Percentiles rank a stretch among this genome's conserved stretches.
These are phyloP conservation scores for Sula dactylatra DNA, from an alignment of 2,113 vertebrate species.

Conservation along the genomic window DNA sequence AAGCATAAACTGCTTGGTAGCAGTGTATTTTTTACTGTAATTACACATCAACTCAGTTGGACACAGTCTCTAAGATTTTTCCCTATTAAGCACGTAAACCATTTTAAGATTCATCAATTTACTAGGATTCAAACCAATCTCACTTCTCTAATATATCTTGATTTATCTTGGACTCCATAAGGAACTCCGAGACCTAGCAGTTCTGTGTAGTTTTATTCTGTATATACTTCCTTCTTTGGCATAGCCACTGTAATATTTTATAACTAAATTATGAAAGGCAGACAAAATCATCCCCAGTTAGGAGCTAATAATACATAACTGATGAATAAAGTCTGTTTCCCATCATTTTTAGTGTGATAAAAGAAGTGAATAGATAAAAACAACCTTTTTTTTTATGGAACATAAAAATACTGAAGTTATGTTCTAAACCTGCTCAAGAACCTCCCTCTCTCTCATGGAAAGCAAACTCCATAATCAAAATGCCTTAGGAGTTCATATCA, in stretches of 20 bases:
- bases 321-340: neutral
- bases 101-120: neutral
- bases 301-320: neutral
- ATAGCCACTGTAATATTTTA: neutral
- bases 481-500: neutral
- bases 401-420: neutral
- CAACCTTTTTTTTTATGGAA: neutral
- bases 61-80: neutral
- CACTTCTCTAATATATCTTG: neutral
- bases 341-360: neutral
- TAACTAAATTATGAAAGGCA: neutral
- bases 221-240: neutral
- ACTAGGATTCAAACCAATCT: neutral
- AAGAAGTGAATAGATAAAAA: neutral
- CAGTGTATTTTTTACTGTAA: neutral
- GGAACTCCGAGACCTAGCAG: neutral
- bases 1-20: neutral
- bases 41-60: neutral
- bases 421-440: slow-evolving; percentile 3
- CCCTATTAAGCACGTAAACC: neutral
- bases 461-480: neutral
- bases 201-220: neutral
- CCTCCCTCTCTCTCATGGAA: neutral
- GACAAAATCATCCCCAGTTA: neutral
- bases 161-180: neutral